These are phyloP conservation scores for Nycteola revayana DNA, from an alignment of 2,888 invertebrate genomes.

Conservation along the genomic window DNA sequence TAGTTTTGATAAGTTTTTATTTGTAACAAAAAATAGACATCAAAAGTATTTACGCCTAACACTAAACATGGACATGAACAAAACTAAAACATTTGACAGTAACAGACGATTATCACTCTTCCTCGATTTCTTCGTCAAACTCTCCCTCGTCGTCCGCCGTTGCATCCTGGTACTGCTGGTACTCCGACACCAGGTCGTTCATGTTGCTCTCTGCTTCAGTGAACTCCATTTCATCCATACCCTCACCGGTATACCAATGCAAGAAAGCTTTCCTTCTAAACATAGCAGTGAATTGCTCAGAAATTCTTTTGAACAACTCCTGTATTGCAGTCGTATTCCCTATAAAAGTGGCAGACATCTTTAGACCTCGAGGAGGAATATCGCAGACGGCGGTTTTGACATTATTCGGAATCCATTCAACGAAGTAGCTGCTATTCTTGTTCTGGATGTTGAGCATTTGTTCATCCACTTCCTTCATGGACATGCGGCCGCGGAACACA, in stretches of 20 bases:
- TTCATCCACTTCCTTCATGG: too few species aligned
- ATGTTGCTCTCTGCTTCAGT: too few species aligned
- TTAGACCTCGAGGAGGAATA: conserved; percentile 87
- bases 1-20: conserved; percentile 13
- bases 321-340: conserved; percentile 94
- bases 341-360: conserved; percentile 94
- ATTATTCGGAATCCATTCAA: conserved; percentile 91
- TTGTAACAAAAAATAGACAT: conserved; percentile 31
- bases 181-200: too few species aligned
- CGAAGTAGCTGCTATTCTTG: conserved; percentile 89
- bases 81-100: conserved; percentile 40
- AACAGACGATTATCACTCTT: conserved; percentile 23
- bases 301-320: conserved; percentile 92
- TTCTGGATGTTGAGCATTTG: conserved; percentile 90
- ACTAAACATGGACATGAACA: conserved; percentile 48
- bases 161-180: conserved; percentile 96
- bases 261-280: conserved; percentile 96
- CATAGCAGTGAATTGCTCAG: conserved; percentile 94
- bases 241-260: too few species aligned
- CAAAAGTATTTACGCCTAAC: conserved; percentile 47
- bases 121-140: conserved; percentile 86
- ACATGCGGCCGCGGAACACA: conserved; percentile 94
- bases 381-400: conserved; percentile 91
- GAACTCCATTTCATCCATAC: too few species aligned
- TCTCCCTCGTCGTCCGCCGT: conserved; percentile 93